Evolutionary conservation across 1,140 invertebrate genomes (phyloP).

Genomic region (Macrobrachium rosenbergii): DNA sequence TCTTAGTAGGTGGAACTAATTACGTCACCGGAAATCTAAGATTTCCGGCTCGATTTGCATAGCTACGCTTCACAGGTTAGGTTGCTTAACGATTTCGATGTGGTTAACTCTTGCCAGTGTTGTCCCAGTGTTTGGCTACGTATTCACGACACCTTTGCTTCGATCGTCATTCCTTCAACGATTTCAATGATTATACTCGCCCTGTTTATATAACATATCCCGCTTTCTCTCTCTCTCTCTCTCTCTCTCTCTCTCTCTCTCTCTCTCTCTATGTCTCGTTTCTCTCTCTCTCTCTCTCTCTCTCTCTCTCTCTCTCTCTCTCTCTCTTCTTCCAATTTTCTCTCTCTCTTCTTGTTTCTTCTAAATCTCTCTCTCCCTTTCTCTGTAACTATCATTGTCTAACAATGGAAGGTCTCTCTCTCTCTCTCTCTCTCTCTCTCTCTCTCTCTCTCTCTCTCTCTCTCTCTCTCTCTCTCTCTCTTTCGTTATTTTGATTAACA

Average conservation of each 20-base stretch:
- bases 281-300: constrained; percentile 8
- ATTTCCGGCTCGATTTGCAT: too few relatives aligned
- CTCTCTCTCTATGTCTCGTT: neutral
- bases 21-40: too few relatives aligned
- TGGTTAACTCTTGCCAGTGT: too few relatives aligned
- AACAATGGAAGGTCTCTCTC: too few relatives aligned
- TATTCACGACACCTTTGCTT: neutral
- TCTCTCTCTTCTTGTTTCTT: neutral
- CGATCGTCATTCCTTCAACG: neutral
- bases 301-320: neutral
- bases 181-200: too few relatives aligned
- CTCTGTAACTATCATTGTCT: too few relatives aligned
- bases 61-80: too few relatives aligned
- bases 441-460: constrained; percentile 13
- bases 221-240: constrained; percentile 23
- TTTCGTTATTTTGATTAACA: too few relatives aligned
- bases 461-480: neutral
- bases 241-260: neutral
- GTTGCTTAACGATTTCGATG: too few relatives aligned
- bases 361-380: neutral
- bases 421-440: neutral
- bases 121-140: too few relatives aligned
- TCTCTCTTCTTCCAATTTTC: neutral
- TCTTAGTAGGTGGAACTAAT: neutral
- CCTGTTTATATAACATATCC: too few relatives aligned